Base-by-base conservation (phyloP, 2,113 vertebrate species). In the Amphiprion percula region DNA sequence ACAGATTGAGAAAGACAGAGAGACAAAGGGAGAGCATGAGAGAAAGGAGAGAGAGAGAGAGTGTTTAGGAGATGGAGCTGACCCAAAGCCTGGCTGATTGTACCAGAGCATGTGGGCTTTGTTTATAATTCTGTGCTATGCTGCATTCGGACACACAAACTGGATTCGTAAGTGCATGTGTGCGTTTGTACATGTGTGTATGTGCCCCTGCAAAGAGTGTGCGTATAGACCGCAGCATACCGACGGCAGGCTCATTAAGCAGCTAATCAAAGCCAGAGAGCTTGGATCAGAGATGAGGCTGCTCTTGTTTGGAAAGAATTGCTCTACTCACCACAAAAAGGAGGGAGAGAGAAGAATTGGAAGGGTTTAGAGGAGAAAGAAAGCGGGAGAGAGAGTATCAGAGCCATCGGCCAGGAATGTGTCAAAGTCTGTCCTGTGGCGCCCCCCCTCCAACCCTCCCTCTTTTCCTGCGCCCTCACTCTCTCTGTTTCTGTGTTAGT, bases 231-330 rank as follows among this genome's bases (percentile, higher is more conserved):
- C 90, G 47, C 92, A 92, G 87, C 91, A 94, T 94, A 94, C 92
- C 84, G 86, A 91, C 74, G 81, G 90, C 88, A 92, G 91, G 88
- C 92, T 94, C 93, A 94, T 94, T 94, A 94, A 94, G 89, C 89
- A 91, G 88, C 93, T 94, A 94, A 94, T 94, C 88, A 91, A 92
- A 93, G 88, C 93, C 94, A 94, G 94, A 92, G 84, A 52, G 85
- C 76, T 91, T 92, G 92, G 91, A 93, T 91, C 89, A 84, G 85
- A 93, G 89, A 93, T 85, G 91, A 92, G 86, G 92, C 90, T 90
- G 91, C 90, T 92, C 93, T 93, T 91, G 92, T 93, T 92, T 93
- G 94, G 92, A 94, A 94, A 94, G 91, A 92, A 94, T 94, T 93
- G 91, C 91, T 90, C 84, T 77, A 88, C 91, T 91, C 85, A 76